A percentile compares a stretch with the other conserved stretches of the same genome.
These are phyloP conservation scores for Zygogramma bicolorata DNA, from an alignment of 2,888 invertebrate genomes.

Conservation along the genomic window DNA sequence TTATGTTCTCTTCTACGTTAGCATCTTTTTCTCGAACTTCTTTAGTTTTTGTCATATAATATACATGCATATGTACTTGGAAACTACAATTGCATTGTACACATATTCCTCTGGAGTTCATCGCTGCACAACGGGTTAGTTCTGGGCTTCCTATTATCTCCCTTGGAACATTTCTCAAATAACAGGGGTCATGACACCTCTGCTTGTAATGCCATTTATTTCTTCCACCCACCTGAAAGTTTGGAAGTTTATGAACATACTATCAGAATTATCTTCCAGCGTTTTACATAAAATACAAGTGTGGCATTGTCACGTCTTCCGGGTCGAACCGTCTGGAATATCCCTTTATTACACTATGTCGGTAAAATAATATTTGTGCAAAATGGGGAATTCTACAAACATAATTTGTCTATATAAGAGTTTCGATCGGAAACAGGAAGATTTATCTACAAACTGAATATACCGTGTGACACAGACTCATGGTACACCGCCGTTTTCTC, in stretches of 20 bases:
- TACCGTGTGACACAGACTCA: too few relatives aligned
- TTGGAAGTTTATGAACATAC: too few relatives aligned
- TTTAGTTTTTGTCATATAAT: constrained; percentile 58
- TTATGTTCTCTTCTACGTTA: constrained; percentile 52
- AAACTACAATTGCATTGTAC: constrained; percentile 56
- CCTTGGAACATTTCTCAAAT: constrained; percentile 55
- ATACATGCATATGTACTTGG: constrained; percentile 61
- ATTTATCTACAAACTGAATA: too few relatives aligned
- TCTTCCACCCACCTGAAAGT: constrained; percentile 50
- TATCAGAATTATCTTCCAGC: too few relatives aligned
- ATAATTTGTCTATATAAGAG: too few relatives aligned
- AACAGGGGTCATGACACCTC: constrained; percentile 62
- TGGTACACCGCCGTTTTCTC: too few relatives aligned
- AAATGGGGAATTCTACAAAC: too few relatives aligned
- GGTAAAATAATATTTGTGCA: too few relatives aligned
- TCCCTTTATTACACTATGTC: too few relatives aligned
- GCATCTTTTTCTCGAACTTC: constrained; percentile 53
- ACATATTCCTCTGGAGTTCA: constrained; percentile 53
- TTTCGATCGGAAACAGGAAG: too few relatives aligned
- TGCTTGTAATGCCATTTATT: constrained; percentile 59
- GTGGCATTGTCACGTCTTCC: not conserved
- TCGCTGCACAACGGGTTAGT: constrained; percentile 58
- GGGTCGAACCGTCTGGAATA: too few relatives aligned
- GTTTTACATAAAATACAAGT: not conserved
- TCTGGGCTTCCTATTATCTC: constrained; percentile 59